Percentiles rank a stretch among this genome's conserved stretches.
Evolutionary conservation across 2,113 vertebrate genomes (phyloP).

Genomic region (Ceratotherium simum): DNA sequence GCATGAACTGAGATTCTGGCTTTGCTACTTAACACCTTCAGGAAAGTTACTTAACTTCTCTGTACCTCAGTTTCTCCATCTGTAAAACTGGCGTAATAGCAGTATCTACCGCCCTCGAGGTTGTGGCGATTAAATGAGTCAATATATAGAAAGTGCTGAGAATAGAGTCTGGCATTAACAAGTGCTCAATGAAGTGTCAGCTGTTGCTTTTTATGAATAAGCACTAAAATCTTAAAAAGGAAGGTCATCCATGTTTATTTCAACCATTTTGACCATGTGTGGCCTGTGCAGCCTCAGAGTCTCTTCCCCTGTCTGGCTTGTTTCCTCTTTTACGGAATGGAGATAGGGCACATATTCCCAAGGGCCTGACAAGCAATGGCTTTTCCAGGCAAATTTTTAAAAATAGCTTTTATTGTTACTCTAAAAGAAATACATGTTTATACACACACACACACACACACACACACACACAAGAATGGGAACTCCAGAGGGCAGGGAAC

Average conservation of each 20-base stretch:
- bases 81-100: neutral
- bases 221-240: neutral
- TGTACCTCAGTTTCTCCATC: neutral
- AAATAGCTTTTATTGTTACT: neutral
- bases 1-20: neutral
- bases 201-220: neutral
- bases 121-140: neutral
- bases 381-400: conserved; percentile 7
- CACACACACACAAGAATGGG: neutral
- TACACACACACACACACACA: neutral
- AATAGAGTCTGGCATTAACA: neutral
- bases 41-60: neutral
- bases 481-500: neutral
- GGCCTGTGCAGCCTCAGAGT: neutral
- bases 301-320: neutral
- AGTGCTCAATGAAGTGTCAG: neutral
- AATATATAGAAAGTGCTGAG: neutral
- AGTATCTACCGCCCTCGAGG: neutral
- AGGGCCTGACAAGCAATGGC: neutral
- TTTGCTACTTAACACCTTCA: neutral
- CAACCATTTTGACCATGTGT: neutral
- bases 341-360: neutral
- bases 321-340: neutral
- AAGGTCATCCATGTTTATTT: neutral
- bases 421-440: neutral